phyloP scores from a whole-genome alignment of 2,888 invertebrate species.

The Ophonus ardosiacus region DNA sequence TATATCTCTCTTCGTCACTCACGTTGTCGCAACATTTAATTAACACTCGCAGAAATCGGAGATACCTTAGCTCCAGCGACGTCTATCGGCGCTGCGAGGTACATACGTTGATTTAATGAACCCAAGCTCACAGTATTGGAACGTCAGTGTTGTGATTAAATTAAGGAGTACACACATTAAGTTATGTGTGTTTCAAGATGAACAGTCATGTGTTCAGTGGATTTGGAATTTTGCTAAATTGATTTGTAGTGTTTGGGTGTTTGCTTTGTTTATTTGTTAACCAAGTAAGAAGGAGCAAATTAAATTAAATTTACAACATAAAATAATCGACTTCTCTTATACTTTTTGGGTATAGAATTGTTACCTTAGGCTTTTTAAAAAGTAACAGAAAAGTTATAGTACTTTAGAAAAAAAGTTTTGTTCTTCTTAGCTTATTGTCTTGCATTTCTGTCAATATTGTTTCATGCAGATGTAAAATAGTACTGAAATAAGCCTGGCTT shows the following conservation, averaged over 20 bases:
- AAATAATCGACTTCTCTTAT: too few relatives aligned
- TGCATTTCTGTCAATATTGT: too few relatives aligned
- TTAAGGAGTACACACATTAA: slow-evolving; percentile 35
- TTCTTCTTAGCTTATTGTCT: too few relatives aligned
- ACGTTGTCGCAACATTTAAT: slow-evolving; percentile 48
- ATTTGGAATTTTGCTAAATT: slow-evolving; percentile 23
- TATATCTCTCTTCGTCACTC: neutral
- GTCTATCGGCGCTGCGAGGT: slow-evolving; percentile 19
- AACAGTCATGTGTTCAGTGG: slow-evolving; percentile 31
- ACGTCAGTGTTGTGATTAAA: slow-evolving; percentile 37
- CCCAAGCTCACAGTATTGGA: slow-evolving; percentile 29
- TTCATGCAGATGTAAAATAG: too few relatives aligned
- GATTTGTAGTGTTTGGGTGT: slow-evolving; percentile 22
- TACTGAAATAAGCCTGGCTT: too few relatives aligned
- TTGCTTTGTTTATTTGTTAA: slow-evolving; percentile 9
- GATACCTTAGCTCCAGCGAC: slow-evolving; percentile 31
- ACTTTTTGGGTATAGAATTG: too few relatives aligned
- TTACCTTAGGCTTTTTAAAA: too few relatives aligned
- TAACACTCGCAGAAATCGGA: slow-evolving; percentile 54
- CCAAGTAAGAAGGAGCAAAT: neutral
- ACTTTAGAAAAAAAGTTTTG: too few relatives aligned
- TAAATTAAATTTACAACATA: neutral
- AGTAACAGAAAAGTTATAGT: too few relatives aligned
- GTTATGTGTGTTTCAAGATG: slow-evolving; percentile 37
- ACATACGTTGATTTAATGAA: slow-evolving; percentile 38